phyloP scores from a whole-genome alignment of 1,140 invertebrate species.

The Panagrolaimus sp. region DNA sequence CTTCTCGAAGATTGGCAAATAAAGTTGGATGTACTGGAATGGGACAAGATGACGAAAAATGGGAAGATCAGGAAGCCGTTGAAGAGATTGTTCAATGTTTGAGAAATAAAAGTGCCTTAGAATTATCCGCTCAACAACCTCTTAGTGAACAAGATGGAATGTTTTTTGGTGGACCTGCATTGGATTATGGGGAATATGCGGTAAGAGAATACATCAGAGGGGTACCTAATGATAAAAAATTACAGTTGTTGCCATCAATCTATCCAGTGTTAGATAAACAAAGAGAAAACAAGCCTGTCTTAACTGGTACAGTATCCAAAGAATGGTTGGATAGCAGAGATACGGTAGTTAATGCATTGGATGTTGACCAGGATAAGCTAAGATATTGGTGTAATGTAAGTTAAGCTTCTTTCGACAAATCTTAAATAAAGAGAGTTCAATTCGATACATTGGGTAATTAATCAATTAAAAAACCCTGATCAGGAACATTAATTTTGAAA shows the following conservation, averaged over 20 bases:
- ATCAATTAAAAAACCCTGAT: too few species aligned
- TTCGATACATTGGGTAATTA: too few species aligned
- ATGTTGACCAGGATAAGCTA: neutral
- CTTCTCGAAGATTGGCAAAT: neutral
- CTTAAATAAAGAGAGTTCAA: too few species aligned
- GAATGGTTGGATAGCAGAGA: conserved; percentile 1
- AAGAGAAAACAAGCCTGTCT: too few species aligned
- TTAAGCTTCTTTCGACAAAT: neutral
- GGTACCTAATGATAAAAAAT: too few species aligned
- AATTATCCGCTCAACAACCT: neutral
- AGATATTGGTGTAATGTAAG: neutral
- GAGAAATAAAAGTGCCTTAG: neutral
- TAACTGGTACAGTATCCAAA: conserved; percentile 11
- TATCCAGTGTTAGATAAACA: too few species aligned
- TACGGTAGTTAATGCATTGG: neutral
- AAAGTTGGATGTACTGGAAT: neutral
- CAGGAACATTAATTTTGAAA: too few species aligned
- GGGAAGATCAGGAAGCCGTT: neutral
- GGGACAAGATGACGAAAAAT: neutral
- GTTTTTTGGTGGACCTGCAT: neutral
- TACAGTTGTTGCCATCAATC: too few species aligned
- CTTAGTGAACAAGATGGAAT: neutral
- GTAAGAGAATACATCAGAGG: neutral
- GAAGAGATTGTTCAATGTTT: neutral
- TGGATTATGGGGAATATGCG: conserved; percentile 1